Evolutionary conservation across 2,888 invertebrate genomes (phyloP).

Genomic region (Drosophila fungiperda): DNA sequence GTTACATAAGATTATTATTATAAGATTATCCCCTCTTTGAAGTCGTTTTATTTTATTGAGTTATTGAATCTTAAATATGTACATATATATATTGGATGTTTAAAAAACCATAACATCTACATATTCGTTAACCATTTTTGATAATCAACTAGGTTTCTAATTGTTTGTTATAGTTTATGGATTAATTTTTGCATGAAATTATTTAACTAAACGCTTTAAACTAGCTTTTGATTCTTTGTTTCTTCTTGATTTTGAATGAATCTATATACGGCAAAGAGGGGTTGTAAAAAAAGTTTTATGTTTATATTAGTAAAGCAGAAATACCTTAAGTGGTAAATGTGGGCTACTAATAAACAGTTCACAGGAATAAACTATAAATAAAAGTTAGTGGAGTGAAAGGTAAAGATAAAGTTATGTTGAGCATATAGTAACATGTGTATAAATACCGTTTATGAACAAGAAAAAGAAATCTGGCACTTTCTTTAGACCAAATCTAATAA

Average conservation of each 20-base stretch:
- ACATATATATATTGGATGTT: neutral
- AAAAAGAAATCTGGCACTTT: conserved; percentile 57
- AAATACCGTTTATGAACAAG: conserved; percentile 25
- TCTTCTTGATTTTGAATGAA: neutral
- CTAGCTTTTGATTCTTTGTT: neutral
- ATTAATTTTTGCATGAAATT: neutral
- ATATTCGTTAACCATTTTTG: neutral
- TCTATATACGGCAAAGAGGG: neutral
- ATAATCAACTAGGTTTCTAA: neutral
- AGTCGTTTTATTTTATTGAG: neutral
- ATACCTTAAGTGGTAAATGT: conserved; percentile 1
- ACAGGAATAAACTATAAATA: neutral
- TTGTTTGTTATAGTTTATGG: neutral
- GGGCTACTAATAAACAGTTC: conserved; percentile 4
- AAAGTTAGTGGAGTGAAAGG: conserved; percentile 45
- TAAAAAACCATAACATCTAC: neutral
- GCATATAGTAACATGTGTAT: conserved; percentile 27
- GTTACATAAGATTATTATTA: neutral
- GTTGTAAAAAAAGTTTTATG: neutral
- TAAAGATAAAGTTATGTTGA: conserved; percentile 8
- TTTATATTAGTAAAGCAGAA: neutral
- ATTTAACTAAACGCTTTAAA: neutral
- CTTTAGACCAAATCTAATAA: conserved; percentile 48
- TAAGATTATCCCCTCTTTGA: neutral
- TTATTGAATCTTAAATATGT: neutral